Evolutionary conservation across 2,113 vertebrate genomes (phyloP), one percentile per base, ranked within the genome.

Genomic region (Megaleporinus macrocephalus): DNA sequence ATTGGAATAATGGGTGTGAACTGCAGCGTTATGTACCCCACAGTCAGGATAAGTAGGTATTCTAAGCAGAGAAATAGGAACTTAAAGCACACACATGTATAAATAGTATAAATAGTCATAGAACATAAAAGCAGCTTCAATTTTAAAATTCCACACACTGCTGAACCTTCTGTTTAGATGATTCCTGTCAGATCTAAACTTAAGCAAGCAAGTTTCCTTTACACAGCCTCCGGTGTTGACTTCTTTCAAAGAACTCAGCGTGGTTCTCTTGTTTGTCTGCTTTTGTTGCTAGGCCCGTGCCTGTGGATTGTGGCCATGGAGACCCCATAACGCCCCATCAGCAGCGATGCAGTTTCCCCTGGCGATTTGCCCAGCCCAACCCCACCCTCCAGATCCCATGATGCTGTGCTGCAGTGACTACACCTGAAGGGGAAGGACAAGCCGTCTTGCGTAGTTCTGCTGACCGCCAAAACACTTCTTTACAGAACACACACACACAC

Each of bases 241-340:
- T 18, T 11, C 16, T 55, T 55, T 55, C 53, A 22, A 22, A 55
- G 53, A 55, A 5, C 53, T 55, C 53, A 0, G 53, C 14, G 0
- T 22, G 53, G 22, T 22, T 76, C 51, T 78, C 73, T 51, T 81
- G 71, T 78, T 55, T 53, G 55, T 73, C 82, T 82, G 24, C n/a
- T 33, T 90, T 83, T 86, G 49, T 88, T 86, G 82, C 81, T 82
- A 93, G 92, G 88, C 89, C 84, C 89, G 85, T 90, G 84, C 84
- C 88, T 84, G 86, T 87, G 91, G 85, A 91, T 81, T 81, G 80
- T 86, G 88, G 82, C 88, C 88, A 85, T 87, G 89, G 90, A 90
- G 84, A 89, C 78, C 73, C 84, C 77, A 78, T 73, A 73, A 87
- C 65, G 33, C 86, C 86, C 85, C 81, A 80, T 78, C 80, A 73